Evolutionary conservation across 2,888 invertebrate genomes (phyloP), one percentile per base, ranked within the genome.

Genomic region (Hyalella azteca): DNA sequence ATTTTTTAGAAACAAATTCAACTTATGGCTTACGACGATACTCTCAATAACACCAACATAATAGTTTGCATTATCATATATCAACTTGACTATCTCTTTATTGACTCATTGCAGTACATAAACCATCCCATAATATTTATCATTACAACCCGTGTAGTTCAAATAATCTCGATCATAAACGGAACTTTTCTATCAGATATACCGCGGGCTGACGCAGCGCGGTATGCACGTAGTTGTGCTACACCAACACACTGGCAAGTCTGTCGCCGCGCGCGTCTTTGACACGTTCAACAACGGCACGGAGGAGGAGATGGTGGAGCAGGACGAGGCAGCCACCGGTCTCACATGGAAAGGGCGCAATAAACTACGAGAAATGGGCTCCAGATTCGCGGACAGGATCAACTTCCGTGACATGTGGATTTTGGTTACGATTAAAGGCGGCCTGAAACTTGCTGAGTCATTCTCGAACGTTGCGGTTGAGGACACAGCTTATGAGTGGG

Each of bases 331-430:
- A 19, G 79, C 81, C 40, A 73, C 59, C 9, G 80, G 78, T 29
- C 79, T 84, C 4, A 79, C 84, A 1, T 84, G 84, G 84, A 79
- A 78, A 11, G 84, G 84, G 15, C 54, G 84, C 41, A 84, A 81
- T 82, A 82, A 82, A 22, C 81, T 84, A 22, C 80, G 78, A 36
- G 84, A 84, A 59, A 76, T 82, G n/a, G 84, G 84, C 29, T 79
- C 82, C 15, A 66, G 82, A 11, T 84, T 79, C 66, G 45, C 79
- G 3, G 81, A 84, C 48, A 80, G 81, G 59, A 50, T 84, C 26
- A 79, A 73, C 22, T 84, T 81, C 78, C n/a, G 84, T 11, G 84
- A 84, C 78, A 84, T 84, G 84, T 84, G 84, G 84, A 81, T 81
- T 29, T 60, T 84, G 78, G 84, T 84, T n/a, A 79, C 84, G n/a